Conservation (phyloP, 2,888 invertebrate genomes). For the Dorcus parallelipipedus region DNA sequence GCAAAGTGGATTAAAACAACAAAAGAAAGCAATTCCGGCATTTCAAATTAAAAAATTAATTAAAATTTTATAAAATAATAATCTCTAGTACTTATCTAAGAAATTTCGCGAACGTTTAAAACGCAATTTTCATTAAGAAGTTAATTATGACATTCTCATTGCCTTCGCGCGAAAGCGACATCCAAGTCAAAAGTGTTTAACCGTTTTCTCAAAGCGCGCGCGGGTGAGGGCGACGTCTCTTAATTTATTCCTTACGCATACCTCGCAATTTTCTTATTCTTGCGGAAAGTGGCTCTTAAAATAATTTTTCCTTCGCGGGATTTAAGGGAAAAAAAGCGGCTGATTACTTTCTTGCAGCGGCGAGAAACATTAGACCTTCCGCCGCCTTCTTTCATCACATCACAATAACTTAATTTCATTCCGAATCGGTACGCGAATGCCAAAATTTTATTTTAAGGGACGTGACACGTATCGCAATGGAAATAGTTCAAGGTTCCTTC, state of each 20-base stretch:
- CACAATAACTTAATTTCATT: slow-evolving; percentile 18
- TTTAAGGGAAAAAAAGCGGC: neutral
- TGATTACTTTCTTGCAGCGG: neutral
- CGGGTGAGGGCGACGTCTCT: neutral
- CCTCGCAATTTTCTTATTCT: slow-evolving; percentile 9
- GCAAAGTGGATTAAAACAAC: no score
- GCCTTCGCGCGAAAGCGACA: neutral
- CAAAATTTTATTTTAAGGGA: slow-evolving; percentile 15
- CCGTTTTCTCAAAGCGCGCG: neutral
- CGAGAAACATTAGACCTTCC: slow-evolving; percentile 7
- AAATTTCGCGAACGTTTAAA: slow-evolving; percentile 9
- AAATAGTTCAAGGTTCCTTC: slow-evolving; percentile 15
- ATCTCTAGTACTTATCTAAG: slow-evolving; percentile 6
- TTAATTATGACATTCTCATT: slow-evolving; percentile 8
- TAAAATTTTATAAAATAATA: slow-evolving; percentile 8
- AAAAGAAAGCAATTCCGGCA: no score
- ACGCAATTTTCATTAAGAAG: slow-evolving; percentile 12
- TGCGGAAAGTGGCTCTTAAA: neutral
- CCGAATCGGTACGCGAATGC: slow-evolving; percentile 13
- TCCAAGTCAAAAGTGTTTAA: slow-evolving; percentile 14
- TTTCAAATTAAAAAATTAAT: neutral
- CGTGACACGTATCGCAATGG: slow-evolving; percentile 8
- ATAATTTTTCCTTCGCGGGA: neutral
- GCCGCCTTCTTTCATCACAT: slow-evolving; percentile 13
- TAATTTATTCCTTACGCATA: slow-evolving; percentile 20